These are phyloP conservation scores for Myxocyprinus asiaticus DNA, from an alignment of 2,113 vertebrate species.

Conservation along the genomic window DNA sequence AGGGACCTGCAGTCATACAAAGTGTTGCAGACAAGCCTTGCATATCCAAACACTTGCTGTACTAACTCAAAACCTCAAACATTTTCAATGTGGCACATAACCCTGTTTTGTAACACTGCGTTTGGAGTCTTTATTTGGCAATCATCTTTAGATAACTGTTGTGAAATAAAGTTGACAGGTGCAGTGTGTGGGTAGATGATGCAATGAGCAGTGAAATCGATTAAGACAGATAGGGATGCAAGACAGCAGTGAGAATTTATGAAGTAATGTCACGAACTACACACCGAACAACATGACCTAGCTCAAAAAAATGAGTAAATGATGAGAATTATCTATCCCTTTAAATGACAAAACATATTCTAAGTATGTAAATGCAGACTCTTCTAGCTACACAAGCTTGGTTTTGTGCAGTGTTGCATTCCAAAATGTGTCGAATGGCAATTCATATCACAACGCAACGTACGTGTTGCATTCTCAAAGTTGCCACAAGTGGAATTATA, in stretches of 20 bases:
- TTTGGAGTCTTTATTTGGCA: background rate
- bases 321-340: no score
- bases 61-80: constrained; percentile 6
- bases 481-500: no score
- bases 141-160: constrained; percentile 7
- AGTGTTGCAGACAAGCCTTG: constrained; percentile 1
- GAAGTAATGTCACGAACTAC: background rate
- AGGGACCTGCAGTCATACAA: background rate
- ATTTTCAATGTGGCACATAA: background rate
- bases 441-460: no score
- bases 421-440: no score
- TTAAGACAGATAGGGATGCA: background rate
- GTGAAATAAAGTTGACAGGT: background rate
- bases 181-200: background rate
- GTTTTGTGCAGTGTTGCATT: no score
- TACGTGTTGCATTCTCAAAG: no score
- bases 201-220: background rate
- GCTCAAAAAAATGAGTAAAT: background rate
- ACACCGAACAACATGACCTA: background rate
- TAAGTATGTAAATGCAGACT: no score
- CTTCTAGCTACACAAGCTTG: no score
- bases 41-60: background rate
- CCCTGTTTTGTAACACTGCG: background rate
- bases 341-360: no score
- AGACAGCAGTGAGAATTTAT: background rate